Base-by-base conservation (phyloP, 2,888 invertebrate genomes). In the Caenorhabditis sinica region DNA sequence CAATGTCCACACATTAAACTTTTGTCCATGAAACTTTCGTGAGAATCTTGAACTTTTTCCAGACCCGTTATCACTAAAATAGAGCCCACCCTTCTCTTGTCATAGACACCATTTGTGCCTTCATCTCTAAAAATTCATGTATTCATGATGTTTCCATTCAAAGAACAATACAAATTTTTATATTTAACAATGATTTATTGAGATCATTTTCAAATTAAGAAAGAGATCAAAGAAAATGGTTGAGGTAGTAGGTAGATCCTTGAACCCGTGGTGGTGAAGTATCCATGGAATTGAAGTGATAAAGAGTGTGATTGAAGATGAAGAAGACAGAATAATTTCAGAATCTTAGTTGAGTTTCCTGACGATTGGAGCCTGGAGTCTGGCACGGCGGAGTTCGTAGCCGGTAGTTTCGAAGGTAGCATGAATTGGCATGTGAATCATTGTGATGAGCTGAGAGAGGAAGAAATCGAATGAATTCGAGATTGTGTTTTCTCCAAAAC, bases 381-480 rank as follows among this genome's bases (percentile, higher is more conserved):
- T 63, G 17, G 79, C 43, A 45, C 72, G 79, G n/a, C 65, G 79
- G 15, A 79, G 63, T 25, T 79, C 79, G 23, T 56, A 68, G 63
- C 63, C 40, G 51, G 40, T 61, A 8, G 63, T 65, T 43, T 65
- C 72, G 40, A 63, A 79, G 25, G 71, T 58, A 15, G 71, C 72
- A 49, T 79, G 79, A 23, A 79, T 79, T 58, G 79, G 79, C 79
- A 79, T 79, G 79, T 79, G 79, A 61, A 79, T 79, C 79, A 79
- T 79, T 20, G 33, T 72, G 69, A 28, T 15, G 33, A 63, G 33
- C 5, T 28, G 28, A 43, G 63, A 61, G 61, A 36, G 20, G 25
- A 25, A 28, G 33, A 61, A 13, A 17, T 40, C 45, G 63, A 72
- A 61, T 30, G 75, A 68, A 60, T 75, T 63, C 73, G 60, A 40